Conservation (phyloP, 2,888 invertebrate genomes). For the Mesorhabditis sp. region DNA sequence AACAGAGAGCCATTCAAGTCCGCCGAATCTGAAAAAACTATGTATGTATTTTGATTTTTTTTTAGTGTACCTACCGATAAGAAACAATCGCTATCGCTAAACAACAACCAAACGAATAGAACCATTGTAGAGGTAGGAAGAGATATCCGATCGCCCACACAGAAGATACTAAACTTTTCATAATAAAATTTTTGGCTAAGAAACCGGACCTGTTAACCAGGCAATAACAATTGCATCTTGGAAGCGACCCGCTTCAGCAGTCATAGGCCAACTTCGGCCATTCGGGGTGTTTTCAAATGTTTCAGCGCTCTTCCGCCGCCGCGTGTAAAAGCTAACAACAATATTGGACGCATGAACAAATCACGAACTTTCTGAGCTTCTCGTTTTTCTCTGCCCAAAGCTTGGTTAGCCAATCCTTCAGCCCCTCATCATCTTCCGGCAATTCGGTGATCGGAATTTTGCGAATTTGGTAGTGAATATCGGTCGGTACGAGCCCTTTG, state of each 20-base stretch:
- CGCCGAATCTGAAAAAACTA: neutral
- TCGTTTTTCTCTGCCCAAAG: conserved; percentile 60
- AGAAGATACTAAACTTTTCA: neutral
- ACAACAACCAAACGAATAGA: neutral
- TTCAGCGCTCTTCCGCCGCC: neutral
- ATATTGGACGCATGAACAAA: neutral
- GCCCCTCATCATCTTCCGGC: conserved; percentile 52
- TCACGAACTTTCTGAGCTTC: conserved; percentile 40
- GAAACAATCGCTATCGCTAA: neutral
- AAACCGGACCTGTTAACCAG: neutral
- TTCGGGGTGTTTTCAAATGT: neutral
- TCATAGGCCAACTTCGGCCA: neutral
- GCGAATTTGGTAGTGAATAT: conserved; percentile 60
- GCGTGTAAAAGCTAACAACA: neutral
- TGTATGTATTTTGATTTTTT: neutral
- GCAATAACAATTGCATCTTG: neutral
- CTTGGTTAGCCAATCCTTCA: conserved; percentile 58
- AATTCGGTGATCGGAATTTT: conserved; percentile 45
- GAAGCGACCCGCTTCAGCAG: neutral
- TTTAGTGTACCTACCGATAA: neutral
- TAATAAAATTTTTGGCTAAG: neutral
- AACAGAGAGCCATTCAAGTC: neutral
- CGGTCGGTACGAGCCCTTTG: conserved; percentile 70
- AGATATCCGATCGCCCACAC: neutral
- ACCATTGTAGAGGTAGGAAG: neutral